These are phyloP conservation scores for Eueremaeus valkanovi DNA, from an alignment of 2,888 invertebrate genomes.

Conservation along the genomic window DNA sequence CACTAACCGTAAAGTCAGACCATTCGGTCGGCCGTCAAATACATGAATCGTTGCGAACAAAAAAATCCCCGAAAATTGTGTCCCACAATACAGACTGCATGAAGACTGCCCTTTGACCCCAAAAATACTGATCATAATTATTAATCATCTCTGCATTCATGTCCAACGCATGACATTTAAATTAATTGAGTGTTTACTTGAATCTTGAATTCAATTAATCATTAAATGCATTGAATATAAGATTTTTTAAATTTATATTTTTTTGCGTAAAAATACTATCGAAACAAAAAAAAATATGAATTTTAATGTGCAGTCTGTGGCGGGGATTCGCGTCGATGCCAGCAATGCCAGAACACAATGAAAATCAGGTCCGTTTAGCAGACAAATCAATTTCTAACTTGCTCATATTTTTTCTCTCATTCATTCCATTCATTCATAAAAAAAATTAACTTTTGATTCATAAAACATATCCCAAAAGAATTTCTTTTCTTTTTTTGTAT, in stretches of 20 bases:
- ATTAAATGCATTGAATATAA: no score
- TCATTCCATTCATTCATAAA: background rate
- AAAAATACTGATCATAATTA: background rate
- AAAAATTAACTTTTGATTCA: background rate
- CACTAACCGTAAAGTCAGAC: no score
- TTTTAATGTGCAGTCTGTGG: constrained; percentile 40
- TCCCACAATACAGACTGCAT: constrained; percentile 8
- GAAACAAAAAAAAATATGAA: no score
- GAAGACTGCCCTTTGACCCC: background rate
- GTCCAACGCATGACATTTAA: background rate
- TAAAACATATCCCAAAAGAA: background rate
- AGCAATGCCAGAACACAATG: constrained; percentile 40
- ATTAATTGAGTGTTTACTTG: background rate
- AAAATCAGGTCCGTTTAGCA: constrained; percentile 27
- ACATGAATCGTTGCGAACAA: background rate
- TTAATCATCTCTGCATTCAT: background rate
- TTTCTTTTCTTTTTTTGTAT: no score
- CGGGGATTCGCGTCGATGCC: constrained; percentile 45
- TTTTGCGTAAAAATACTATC: no score
- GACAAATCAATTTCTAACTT: background rate
- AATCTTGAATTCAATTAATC: no score
- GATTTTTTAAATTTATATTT: no score
- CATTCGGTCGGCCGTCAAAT: background rate
- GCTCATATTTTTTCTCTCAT: background rate
- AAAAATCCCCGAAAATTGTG: background rate